Evolutionary conservation across 1,140 invertebrate genomes (phyloP).

Genomic region (Pogonognathellus flavescens): DNA sequence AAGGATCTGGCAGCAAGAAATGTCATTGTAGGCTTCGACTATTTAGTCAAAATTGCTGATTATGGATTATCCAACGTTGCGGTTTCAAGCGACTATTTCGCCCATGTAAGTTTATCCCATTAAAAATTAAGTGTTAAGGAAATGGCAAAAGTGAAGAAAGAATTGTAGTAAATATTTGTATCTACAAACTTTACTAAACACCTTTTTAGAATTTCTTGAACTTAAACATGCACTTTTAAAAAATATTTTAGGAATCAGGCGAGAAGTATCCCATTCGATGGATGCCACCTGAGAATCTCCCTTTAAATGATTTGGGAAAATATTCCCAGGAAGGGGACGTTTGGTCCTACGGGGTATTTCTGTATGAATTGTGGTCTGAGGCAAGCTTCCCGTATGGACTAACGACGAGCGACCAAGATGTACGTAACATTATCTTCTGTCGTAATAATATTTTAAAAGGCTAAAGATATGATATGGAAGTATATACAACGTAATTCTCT

Average conservation of each 20-base stretch:
- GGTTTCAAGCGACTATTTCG: conserved; percentile 17
- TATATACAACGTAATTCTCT: too few relatives aligned
- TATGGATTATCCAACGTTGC: conserved; percentile 36
- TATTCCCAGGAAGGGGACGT: conserved; percentile 23
- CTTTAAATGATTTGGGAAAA: neutral
- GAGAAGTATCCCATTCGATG: conserved; percentile 49
- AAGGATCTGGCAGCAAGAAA: conserved; percentile 51
- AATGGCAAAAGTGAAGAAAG: too few relatives aligned
- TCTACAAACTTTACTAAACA: neutral
- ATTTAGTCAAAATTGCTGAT: conserved; percentile 52
- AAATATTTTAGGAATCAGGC: neutral
- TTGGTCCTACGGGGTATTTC: conserved; percentile 54
- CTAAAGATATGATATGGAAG: neutral
- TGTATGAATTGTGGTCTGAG: conserved; percentile 57
- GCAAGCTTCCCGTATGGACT: conserved; percentile 41
- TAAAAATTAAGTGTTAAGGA: too few relatives aligned
- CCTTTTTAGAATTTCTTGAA: neutral
- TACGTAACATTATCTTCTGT: neutral
- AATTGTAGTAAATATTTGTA: too few relatives aligned
- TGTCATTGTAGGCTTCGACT: neutral
- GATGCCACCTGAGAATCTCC: conserved; percentile 59
- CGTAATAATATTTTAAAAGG: neutral
- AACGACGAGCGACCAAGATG: neutral
- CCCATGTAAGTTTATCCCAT: neutral
- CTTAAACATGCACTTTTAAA: neutral